phyloP scores from a whole-genome alignment of 2,888 invertebrate species.

The Megaustenia siamemsis region DNA sequence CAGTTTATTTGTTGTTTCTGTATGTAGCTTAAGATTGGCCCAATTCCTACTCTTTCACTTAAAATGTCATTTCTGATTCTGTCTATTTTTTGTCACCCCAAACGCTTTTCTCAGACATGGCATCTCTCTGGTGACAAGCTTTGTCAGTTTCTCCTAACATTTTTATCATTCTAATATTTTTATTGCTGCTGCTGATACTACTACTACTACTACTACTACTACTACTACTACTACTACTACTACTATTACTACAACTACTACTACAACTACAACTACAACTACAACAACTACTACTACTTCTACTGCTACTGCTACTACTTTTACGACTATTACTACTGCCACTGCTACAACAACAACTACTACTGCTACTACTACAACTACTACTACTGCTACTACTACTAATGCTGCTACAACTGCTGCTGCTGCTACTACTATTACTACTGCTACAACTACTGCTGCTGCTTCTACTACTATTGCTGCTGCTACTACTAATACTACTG shows the following conservation, averaged over 20 bases:
- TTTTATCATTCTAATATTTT: neutral
- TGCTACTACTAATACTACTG: neutral
- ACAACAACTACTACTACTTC: constrained; percentile 40
- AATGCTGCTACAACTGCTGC: neutral
- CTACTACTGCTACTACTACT: neutral
- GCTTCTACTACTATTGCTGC: neutral
- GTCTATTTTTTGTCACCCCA: too few species aligned
- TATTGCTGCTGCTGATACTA: constrained; percentile 1
- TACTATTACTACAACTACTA: constrained; percentile 42
- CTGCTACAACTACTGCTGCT: neutral
- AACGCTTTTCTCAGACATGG: too few species aligned
- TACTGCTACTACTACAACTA: neutral
- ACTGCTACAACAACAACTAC: neutral
- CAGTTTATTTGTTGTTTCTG: too few species aligned
- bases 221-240: constrained; percentile 36
- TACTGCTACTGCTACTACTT: constrained; percentile 29
- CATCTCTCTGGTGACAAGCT: too few species aligned
- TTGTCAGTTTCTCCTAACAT: too few species aligned
- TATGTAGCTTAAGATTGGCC: too few species aligned
- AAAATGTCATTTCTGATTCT: too few species aligned
- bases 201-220: constrained; percentile 40
- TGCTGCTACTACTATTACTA: neutral
- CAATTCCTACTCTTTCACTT: too few species aligned
- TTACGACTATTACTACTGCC: constrained; percentile 13
- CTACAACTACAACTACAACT: constrained; percentile 38